A percentile compares a stretch with the other conserved stretches of the same genome.
phyloP scores from a whole-genome alignment of 1,140 invertebrate genomes.

The Drosophila pandora region DNA sequence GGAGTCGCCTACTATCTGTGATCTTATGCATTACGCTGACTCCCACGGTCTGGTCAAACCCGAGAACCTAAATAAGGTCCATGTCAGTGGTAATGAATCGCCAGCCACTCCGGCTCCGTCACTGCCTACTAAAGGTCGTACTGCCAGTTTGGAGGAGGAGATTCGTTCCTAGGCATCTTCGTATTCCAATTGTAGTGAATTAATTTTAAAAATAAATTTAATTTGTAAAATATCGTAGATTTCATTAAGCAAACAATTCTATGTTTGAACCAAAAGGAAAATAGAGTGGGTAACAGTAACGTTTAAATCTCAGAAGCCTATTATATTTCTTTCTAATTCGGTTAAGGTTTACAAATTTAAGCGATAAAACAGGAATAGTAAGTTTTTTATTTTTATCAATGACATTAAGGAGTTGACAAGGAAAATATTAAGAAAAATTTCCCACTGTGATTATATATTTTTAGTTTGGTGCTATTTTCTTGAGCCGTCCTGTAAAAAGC shows the following conservation, averaged over 20 bases:
- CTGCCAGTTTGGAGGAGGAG: constrained; percentile 41
- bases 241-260: too few species aligned
- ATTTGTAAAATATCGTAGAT: not conserved
- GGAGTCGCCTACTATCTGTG: constrained; percentile 95
- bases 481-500: not conserved
- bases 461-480: not conserved
- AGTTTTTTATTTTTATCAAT: too few species aligned
- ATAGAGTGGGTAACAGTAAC: too few species aligned
- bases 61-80: constrained; percentile 46
- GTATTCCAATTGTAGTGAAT: constrained; percentile 40
- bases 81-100: constrained; percentile 26
- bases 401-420: too few species aligned
- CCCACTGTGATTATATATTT: too few species aligned
- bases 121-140: constrained; percentile 13
- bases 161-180: constrained; percentile 46
- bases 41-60: constrained; percentile 83
- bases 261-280: not conserved
- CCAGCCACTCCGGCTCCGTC: not conserved
- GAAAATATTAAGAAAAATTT: too few species aligned
- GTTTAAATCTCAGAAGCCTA: too few species aligned
- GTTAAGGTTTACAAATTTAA: too few species aligned
- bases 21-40: constrained; percentile 90
- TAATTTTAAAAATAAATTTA: constrained; percentile 33
- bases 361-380: too few species aligned
- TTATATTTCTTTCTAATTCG: too few species aligned